phyloP scores from a whole-genome alignment of 1,140 invertebrate genomes.

The Temnothorax nylanderi region DNA sequence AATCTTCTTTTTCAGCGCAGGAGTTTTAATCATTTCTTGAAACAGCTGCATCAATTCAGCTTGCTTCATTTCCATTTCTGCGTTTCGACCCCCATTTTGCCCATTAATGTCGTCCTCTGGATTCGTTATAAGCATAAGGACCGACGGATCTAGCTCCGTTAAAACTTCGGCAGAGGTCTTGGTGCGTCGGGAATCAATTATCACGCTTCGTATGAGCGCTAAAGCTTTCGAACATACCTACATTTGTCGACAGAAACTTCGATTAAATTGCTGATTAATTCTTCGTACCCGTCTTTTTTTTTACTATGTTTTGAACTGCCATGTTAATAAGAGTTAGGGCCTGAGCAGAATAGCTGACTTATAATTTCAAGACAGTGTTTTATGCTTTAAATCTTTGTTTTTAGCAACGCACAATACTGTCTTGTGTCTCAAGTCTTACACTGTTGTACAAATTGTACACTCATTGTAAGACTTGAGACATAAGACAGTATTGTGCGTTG shows the following conservation, averaged over 20 bases:
- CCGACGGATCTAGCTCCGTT: slow-evolving; percentile 78
- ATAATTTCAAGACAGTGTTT: too few species aligned
- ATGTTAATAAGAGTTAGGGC: not conserved
- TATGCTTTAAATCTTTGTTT: too few species aligned
- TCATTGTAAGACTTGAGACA: too few species aligned
- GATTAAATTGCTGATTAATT: slow-evolving; percentile 21
- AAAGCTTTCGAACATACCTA: slow-evolving; percentile 81
- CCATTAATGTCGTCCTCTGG: slow-evolving; percentile 69
- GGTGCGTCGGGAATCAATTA: slow-evolving; percentile 75
- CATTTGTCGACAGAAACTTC: slow-evolving; percentile 14
- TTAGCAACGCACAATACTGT: too few species aligned
- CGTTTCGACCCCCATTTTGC: slow-evolving; percentile 60
- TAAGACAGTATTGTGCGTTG: too few species aligned
- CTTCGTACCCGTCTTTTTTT: not conserved
- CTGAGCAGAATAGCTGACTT: too few species aligned
- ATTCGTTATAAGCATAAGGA: slow-evolving; percentile 78
- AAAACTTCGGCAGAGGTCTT: slow-evolving; percentile 74
- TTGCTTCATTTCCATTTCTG: slow-evolving; percentile 73
- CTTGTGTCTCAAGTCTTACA: too few species aligned
- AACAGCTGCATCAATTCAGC: slow-evolving; percentile 85
- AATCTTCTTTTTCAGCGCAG: slow-evolving; percentile 78
- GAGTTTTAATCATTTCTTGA: slow-evolving; percentile 83
- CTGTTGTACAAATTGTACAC: too few species aligned
- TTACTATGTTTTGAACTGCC: not conserved
- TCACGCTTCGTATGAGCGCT: slow-evolving; percentile 79